These are phyloP conservation scores for Chymomyza amoena DNA, from an alignment of 2,888 invertebrate genomes.

Conservation along the genomic window DNA sequence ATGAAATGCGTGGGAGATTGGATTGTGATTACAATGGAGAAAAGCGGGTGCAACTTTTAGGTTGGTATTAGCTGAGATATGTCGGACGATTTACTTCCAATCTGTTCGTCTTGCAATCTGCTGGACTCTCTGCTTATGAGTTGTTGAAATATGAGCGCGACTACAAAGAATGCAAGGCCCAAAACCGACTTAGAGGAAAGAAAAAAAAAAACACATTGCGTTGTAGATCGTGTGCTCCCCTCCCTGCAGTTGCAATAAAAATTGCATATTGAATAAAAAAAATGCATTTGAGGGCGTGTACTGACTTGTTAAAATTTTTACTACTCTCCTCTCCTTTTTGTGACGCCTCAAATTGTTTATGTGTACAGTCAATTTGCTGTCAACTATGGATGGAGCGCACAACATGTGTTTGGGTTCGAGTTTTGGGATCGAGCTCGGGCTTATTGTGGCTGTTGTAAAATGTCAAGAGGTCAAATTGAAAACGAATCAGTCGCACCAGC, in stretches of 20 bases:
- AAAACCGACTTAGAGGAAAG: slow-evolving; percentile 13
- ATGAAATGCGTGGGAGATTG: slow-evolving; percentile 68
- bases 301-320: slow-evolving; percentile 17
- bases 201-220: not conserved
- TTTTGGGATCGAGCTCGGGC: slow-evolving; percentile 12
- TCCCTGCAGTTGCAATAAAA: slow-evolving; percentile 52
- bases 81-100: too few relatives aligned
- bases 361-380: slow-evolving; percentile 70
- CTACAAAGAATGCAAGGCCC: slow-evolving; percentile 34
- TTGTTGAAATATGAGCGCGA: slow-evolving; percentile 51
- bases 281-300: slow-evolving; percentile 52
- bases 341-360: slow-evolving; percentile 60
- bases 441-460: slow-evolving; percentile 34
- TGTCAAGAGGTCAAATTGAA: slow-evolving; percentile 55
- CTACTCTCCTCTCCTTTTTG: slow-evolving; percentile 6
- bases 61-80: too few relatives aligned
- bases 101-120: too few relatives aligned
- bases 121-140: slow-evolving; percentile 12
- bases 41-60: not conserved
- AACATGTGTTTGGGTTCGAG: slow-evolving; percentile 57
- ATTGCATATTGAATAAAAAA: slow-evolving; percentile 44
- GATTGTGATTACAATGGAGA: not conserved
- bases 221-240: slow-evolving; percentile 6
- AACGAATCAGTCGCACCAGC: not conserved
- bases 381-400: slow-evolving; percentile 68